Evolutionary conservation across 2,888 invertebrate genomes (phyloP).

Genomic region (Volucella inanis): DNA sequence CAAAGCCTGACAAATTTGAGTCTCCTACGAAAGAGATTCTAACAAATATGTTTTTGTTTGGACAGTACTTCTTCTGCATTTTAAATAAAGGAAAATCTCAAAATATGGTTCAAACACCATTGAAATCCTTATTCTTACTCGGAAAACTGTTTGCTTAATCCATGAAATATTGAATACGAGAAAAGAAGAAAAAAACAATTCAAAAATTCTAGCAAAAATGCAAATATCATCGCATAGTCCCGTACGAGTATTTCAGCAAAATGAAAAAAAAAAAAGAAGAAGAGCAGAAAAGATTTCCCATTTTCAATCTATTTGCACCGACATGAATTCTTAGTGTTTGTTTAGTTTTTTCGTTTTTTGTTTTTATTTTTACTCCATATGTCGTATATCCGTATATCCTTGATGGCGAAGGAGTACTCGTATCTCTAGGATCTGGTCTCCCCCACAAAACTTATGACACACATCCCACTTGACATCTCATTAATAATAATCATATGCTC

Average conservation of each 20-base stretch:
- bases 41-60: too few relatives aligned
- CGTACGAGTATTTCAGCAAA: background rate
- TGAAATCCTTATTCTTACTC: background rate
- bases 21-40: too few relatives aligned
- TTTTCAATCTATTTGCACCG: conserved; percentile 67
- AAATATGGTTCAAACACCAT: background rate
- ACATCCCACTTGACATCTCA: conserved; percentile 75
- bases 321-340: conserved; percentile 69
- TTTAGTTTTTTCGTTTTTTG: conserved; percentile 37
- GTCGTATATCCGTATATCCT: conserved; percentile 33
- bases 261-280: conserved; percentile 28
- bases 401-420: conserved; percentile 25
- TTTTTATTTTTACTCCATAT: conserved; percentile 3
- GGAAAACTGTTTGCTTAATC: conserved; percentile 41
- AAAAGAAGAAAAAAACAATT: conserved; percentile 8
- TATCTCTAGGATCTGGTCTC: background rate
- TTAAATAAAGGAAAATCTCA: too few relatives aligned
- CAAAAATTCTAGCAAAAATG: conserved; percentile 31
- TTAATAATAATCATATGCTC: conserved; percentile 75
- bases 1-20: too few relatives aligned
- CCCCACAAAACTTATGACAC: conserved; percentile 68
- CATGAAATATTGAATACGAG: conserved; percentile 48
- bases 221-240: conserved; percentile 47
- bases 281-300: conserved; percentile 7
- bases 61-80: too few relatives aligned